Evolutionary conservation across 2,113 vertebrate genomes (phyloP).

Genomic region (Cryptotis parvus): DNA sequence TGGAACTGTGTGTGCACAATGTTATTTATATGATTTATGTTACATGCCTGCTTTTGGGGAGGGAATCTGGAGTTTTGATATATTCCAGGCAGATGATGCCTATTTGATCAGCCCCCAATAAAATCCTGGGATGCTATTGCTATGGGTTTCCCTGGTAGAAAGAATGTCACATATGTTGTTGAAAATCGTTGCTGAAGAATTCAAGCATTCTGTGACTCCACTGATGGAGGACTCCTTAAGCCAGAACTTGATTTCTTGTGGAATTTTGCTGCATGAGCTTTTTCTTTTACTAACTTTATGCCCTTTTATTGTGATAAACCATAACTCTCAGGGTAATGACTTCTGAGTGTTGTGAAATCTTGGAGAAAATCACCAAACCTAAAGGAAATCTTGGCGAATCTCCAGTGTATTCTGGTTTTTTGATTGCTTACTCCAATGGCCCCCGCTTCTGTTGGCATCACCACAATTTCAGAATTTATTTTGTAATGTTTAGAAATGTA

Average conservation of each 20-base stretch:
- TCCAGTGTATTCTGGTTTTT: background rate
- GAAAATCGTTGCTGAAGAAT: background rate
- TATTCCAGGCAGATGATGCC: background rate
- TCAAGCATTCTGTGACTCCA: background rate
- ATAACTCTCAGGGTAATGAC: background rate
- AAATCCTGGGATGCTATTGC: background rate
- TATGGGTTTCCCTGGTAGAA: background rate
- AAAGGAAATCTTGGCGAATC: background rate
- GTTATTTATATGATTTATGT: background rate
- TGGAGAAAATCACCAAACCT: background rate
- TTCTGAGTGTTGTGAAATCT: background rate
- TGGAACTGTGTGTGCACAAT: background rate
- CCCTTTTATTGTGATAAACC: background rate
- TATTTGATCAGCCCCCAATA: background rate
- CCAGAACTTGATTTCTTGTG: background rate
- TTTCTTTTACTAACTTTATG: conserved; percentile 46
- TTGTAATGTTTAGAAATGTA: background rate
- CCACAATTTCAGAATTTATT: conserved; percentile 10
- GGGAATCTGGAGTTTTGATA: background rate
- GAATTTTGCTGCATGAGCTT: background rate
- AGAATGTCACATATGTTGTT: background rate
- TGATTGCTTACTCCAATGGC: conserved; percentile 8
- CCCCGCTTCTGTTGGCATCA: conserved; percentile 5
- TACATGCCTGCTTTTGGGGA: background rate
- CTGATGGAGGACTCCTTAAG: no score